Conservation (phyloP, 2,797 vertebrate genomes). For the Poliocrania exsul region DNA sequence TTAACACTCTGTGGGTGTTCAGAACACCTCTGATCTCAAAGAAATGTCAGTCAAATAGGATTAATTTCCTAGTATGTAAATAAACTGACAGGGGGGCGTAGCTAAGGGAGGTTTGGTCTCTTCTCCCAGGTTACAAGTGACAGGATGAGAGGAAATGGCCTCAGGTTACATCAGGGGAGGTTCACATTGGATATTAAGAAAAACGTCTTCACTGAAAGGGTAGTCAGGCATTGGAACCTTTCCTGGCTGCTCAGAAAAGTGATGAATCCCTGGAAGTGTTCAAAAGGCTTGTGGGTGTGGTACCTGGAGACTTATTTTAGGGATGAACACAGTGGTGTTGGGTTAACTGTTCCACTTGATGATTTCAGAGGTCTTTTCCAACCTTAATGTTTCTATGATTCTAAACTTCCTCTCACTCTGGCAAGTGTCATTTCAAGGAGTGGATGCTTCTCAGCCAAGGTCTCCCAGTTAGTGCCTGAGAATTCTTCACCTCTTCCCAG, state of each 20-base stretch:
- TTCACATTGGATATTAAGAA: not conserved
- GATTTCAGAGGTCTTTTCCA: not conserved
- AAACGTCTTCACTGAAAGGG: no score
- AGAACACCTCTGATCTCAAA: not conserved
- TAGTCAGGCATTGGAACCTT: not conserved
- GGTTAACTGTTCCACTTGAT: not conserved
- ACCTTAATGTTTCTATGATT: not conserved
- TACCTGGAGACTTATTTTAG: not conserved
- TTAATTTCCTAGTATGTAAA: not conserved
- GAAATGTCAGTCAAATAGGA: not conserved
- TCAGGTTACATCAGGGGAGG: not conserved
- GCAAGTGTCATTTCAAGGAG: not conserved
- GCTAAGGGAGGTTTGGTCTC: rapidly evolving
- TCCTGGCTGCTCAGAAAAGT: not conserved
- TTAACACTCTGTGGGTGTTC: not conserved
- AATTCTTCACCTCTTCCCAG: not conserved
- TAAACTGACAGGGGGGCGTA: not conserved
- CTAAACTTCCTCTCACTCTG: not conserved
- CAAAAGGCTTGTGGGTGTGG: rapidly evolving
- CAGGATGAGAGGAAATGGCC: not conserved
- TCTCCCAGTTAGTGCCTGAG: not conserved
- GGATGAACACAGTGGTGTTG: not conserved
- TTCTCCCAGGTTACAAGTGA: not conserved
- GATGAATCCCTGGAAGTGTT: not conserved
- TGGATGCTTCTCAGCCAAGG: not conserved